Evolutionary conservation across 1,140 invertebrate genomes (phyloP).

Genomic region (Teleogryllus occipitalis): DNA sequence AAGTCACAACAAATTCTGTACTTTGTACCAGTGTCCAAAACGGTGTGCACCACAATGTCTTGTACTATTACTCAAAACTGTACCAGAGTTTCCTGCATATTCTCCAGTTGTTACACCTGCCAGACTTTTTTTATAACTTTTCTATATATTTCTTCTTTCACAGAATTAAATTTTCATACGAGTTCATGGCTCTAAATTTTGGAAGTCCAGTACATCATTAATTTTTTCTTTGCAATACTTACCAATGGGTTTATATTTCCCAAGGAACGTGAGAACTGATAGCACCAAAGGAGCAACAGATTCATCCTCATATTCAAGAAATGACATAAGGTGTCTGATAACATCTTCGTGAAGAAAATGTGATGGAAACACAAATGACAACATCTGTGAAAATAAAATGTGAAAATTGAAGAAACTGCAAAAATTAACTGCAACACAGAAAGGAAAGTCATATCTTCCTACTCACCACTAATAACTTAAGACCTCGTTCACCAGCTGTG

Average conservation of each 20-base stretch:
- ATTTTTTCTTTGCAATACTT: conserved; percentile 31
- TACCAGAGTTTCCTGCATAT: too few relatives aligned
- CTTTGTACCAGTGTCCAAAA: too few relatives aligned
- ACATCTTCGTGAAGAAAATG: conserved; percentile 85
- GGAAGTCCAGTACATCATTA: too few relatives aligned
- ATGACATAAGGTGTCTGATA: conserved; percentile 64
- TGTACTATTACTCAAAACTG: too few relatives aligned
- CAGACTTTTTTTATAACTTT: too few relatives aligned
- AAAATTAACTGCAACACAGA: background rate
- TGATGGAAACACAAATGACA: conserved; percentile 85
- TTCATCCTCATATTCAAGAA: conserved; percentile 74
- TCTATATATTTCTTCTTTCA: too few relatives aligned
- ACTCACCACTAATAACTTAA: conserved; percentile 65
- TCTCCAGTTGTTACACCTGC: too few relatives aligned
- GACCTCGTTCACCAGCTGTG: conserved; percentile 71
- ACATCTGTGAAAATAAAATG: conserved; percentile 42
- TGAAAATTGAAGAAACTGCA: background rate
- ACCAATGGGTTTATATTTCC: conserved; percentile 74
- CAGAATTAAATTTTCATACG: too few relatives aligned
- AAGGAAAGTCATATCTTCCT: background rate
- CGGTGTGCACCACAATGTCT: too few relatives aligned
- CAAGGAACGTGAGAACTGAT: conserved; percentile 76
- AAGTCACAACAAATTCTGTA: too few relatives aligned
- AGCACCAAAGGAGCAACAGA: conserved; percentile 72
- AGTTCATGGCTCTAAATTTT: too few relatives aligned